A percentile compares a stretch with the other conserved stretches of the same genome.
These are phyloP conservation scores for Serilophus lunatus DNA, from an alignment of 2,113 vertebrate genomes.

Conservation along the genomic window DNA sequence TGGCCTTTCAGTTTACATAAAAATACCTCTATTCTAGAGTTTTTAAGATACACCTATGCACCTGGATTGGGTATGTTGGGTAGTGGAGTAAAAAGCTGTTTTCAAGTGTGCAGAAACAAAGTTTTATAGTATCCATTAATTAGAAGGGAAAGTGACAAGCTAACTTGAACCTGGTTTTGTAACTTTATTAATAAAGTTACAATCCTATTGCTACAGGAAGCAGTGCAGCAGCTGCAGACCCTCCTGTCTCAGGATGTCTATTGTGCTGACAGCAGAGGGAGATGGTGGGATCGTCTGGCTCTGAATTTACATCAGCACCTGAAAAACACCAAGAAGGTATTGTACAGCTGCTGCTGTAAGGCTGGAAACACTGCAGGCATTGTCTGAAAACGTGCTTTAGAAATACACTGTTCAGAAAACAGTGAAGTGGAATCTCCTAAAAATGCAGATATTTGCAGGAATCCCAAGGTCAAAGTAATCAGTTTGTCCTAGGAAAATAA, in stretches of 20 bases:
- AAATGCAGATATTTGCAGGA: not conserved
- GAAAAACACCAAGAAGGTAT: slow-evolving; percentile 81
- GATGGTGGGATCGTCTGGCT: slow-evolving; percentile 95
- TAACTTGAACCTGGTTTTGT: not conserved
- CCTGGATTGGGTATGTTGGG: not conserved
- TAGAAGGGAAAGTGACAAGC: not conserved
- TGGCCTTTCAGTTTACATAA: not conserved
- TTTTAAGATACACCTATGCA: not conserved
- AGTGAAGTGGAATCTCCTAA: not conserved
- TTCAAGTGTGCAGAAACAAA: not conserved
- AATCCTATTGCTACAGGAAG: slow-evolving; percentile 74
- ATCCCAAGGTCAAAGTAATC: not conserved
- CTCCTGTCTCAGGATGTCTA: slow-evolving; percentile 85
- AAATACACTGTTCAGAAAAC: not conserved
- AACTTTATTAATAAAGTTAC: not conserved
- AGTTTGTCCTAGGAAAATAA: not conserved
- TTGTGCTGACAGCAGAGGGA: slow-evolving; percentile 88
- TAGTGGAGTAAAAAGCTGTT: not conserved
- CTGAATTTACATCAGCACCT: slow-evolving; percentile 95
- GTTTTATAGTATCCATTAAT: not conserved
- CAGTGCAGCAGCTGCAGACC: slow-evolving; percentile 78
- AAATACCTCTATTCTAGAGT: not conserved
- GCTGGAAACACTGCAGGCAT: not conserved
- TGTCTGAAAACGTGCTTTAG: not conserved
- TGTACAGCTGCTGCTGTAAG: not conserved